A percentile compares a stretch with the other conserved stretches of the same genome.
Evolutionary conservation across 2,113 vertebrate species (phyloP).

Genomic region (Verasper variegatus): DNA sequence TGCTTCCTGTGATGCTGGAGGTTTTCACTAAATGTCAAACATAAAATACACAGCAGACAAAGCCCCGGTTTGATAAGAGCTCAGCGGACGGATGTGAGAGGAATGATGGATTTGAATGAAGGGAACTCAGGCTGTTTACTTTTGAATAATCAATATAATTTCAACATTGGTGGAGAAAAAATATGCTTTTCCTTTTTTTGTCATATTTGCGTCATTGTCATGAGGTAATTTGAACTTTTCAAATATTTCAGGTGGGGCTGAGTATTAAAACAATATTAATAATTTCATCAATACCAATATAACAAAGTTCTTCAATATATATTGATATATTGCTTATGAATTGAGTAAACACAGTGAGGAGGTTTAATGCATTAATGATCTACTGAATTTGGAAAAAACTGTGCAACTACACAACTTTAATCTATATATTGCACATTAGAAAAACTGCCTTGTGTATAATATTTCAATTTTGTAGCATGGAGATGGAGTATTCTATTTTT

Average conservation of each 20-base stretch:
- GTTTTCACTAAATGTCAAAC: slow-evolving; percentile 16
- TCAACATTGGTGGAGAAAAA: background rate
- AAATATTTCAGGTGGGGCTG: background rate
- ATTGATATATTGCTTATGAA: no score
- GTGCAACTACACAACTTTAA: no score
- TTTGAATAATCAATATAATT: background rate
- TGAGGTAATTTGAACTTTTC: background rate
- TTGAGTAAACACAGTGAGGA: no score
- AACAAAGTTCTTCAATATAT: no score
- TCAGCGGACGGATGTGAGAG: background rate
- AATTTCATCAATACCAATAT: background rate
- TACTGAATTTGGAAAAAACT: no score
- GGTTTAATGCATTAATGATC: no score
- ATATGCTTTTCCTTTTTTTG: background rate
- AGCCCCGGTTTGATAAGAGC: background rate
- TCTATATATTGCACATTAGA: background rate
- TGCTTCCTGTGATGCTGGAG: background rate
- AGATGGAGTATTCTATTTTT: no score
- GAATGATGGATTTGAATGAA: background rate
- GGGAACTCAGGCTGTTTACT: no score
- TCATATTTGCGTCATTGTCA: background rate
- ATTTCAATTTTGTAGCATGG: no score
- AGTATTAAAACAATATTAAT: background rate
- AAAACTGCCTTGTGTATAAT: background rate
- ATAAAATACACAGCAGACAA: slow-evolving; percentile 5